phyloP scores from a whole-genome alignment of 2,888 invertebrate genomes.

The Perdita meconis region DNA sequence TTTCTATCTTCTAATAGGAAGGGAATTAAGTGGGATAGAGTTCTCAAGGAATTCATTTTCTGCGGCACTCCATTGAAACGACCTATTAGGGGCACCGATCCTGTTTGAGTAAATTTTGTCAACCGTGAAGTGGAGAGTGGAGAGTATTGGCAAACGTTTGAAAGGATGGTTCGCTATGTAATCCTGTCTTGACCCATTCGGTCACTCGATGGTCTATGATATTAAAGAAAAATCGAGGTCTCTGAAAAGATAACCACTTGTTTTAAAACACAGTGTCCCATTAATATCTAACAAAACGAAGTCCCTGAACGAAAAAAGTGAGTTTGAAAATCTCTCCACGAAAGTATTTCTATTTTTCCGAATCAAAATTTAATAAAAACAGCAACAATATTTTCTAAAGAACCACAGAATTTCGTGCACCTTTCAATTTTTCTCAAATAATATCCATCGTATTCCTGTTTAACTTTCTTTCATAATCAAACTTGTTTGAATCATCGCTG shows the following conservation, averaged over 20 bases:
- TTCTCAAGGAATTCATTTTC: background rate
- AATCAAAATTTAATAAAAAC: no score
- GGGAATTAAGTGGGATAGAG: background rate
- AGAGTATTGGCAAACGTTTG: slow-evolving; percentile 5
- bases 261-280: no score
- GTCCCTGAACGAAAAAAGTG: background rate
- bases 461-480: no score
- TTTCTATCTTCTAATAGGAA: background rate
- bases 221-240: background rate
- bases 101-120: slow-evolving; percentile 23
- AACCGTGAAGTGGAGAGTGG: slow-evolving; percentile 9
- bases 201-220: background rate
- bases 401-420: background rate
- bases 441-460: no score
- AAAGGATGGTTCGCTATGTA: slow-evolving; percentile 1
- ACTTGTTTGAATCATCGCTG: no score
- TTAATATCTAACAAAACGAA: background rate
- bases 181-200: slow-evolving; percentile 1
- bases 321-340: background rate
- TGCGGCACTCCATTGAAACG: background rate
- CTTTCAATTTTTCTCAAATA: background rate
- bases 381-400: background rate
- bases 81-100: slow-evolving; percentile 6
- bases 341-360: no score
- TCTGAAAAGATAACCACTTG: background rate